phyloP scores from a whole-genome alignment of 2,113 vertebrate genomes.

The Anarhynchus alexandrinus region DNA sequence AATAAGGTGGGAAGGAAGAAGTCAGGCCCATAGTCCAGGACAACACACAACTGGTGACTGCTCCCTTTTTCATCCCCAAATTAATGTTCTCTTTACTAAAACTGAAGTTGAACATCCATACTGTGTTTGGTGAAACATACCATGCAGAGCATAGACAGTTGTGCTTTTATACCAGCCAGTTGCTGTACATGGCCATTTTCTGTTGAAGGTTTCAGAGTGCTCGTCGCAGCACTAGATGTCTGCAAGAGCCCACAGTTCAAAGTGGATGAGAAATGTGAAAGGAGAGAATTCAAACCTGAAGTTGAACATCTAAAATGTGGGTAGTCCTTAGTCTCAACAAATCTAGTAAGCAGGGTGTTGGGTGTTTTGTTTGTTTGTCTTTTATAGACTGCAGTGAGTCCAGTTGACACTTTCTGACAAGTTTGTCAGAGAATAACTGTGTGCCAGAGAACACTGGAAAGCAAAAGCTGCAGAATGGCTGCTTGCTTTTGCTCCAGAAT shows the following conservation, averaged over 20 bases:
- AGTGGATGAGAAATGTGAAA: background rate
- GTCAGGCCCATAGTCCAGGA: background rate
- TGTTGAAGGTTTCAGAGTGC: background rate
- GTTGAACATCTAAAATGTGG: background rate
- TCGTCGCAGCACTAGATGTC: background rate
- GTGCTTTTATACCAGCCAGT: background rate
- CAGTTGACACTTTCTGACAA: background rate
- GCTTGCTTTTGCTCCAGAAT: background rate
- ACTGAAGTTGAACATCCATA: background rate
- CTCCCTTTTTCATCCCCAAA: background rate
- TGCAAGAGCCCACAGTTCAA: background rate
- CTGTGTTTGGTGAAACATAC: background rate
- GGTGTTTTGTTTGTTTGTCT: background rate
- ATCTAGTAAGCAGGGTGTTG: background rate
- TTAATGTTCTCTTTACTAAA: background rate
- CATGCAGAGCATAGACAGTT: background rate
- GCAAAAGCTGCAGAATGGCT: background rate
- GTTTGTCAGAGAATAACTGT: background rate
- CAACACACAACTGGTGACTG: background rate
- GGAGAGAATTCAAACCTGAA: background rate
- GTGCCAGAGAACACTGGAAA: background rate
- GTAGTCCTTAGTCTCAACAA: background rate
- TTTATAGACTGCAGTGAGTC: background rate
- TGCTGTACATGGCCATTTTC: background rate
- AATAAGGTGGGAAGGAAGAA: background rate